phyloP scores from a whole-genome alignment of 2,113 vertebrate species.

The Thinocorus orbignyianus region DNA sequence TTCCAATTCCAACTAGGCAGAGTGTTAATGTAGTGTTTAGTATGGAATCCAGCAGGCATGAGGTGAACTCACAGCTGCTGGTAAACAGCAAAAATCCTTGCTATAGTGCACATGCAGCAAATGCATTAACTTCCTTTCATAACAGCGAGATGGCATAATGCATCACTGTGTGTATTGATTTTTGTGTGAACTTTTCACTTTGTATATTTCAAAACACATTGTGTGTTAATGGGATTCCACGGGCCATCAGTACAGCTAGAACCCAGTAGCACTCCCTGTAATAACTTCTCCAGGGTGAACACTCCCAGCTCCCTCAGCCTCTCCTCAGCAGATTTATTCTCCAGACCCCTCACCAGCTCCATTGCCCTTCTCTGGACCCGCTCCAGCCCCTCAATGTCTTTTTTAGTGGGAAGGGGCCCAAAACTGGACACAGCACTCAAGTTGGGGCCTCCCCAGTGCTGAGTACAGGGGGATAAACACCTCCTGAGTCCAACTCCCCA shows the following conservation, averaged over 20 bases:
- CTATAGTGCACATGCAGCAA: background rate
- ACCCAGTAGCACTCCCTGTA: background rate
- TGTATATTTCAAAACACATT: rapidly evolving
- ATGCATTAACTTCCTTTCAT: background rate
- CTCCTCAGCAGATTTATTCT: too few species aligned
- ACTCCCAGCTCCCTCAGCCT: too few species aligned
- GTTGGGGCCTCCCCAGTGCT: too few species aligned
- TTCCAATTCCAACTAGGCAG: too few species aligned
- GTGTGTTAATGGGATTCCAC: background rate
- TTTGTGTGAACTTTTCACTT: background rate
- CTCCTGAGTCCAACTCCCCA: too few species aligned
- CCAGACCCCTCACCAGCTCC: too few species aligned
- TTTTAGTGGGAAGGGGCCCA: too few species aligned
- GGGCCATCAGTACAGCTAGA: background rate
- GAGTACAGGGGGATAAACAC: too few species aligned
- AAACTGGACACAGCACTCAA: too few species aligned
- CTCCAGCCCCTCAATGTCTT: too few species aligned
- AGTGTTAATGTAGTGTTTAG: background rate
- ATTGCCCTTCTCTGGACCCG: too few species aligned
- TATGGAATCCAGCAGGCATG: background rate
- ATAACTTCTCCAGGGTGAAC: too few species aligned
- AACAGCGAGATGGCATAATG: background rate
- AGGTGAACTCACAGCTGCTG: background rate
- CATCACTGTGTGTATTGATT: background rate
- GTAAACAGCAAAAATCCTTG: background rate